Base-by-base conservation (phyloP, 2,113 vertebrate genomes). In the Mesoclemmys tuberculata region DNA sequence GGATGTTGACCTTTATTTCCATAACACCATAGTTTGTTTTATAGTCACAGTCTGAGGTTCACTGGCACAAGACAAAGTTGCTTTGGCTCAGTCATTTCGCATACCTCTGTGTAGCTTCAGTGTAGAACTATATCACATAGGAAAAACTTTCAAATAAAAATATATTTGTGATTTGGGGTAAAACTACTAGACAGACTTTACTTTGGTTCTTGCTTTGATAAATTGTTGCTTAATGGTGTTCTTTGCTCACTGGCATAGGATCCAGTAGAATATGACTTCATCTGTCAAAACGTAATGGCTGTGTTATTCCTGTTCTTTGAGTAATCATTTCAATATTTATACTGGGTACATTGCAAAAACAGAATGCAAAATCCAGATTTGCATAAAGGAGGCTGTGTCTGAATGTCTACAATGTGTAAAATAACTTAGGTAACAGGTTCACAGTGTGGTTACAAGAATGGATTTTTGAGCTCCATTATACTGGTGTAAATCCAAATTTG, bases 281-380 rank as follows among this genome's bases (percentile, higher is more conserved):
- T 74, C 61, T 86, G 84, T 84, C 84, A 22, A 79, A 93, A 38
- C 79, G 55, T 51, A 78, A 21, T 71, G 18, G 6, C 41, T 27
- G 48, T 38, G 80, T 44, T 38, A 35, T 27, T 86, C 83, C 35
- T 77, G 44, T 68, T 87, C 80, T 54, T 71, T 2, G 51, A 84
- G n/a, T 5, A 55, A 82, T 89, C 56, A 44, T 78, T 87, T 89
- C 90, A 52, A 10, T 95, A 18, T 94, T 94, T 91, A 16, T 58
- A 14, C 49, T 38, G 29, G 41, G 0, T 29, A 24, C 46, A 41
- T 29, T 52, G 54, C 58, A 58, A 83, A 24, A 91, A 46, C 68
- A 41, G 81, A 85, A 95, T 90, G 89, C 81, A 96, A 92, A 95
- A n/a, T 35, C 12, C 29, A 9, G 51, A 27, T 93, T 97, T 94